Evolutionary conservation across 2,888 invertebrate species (phyloP), one percentile per base, ranked within the genome.

Genomic region (Napeogenes inachia): DNA sequence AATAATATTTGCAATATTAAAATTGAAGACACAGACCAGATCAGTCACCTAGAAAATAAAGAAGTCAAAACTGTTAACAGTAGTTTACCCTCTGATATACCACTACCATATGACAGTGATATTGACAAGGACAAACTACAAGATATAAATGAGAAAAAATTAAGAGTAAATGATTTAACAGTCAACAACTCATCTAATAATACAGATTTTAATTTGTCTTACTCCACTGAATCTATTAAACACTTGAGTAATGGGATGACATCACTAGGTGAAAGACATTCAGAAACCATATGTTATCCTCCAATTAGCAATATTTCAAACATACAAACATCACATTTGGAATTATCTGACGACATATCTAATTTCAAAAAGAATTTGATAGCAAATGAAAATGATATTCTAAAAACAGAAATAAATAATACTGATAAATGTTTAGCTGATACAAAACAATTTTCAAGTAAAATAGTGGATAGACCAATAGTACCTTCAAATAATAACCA

Each of bases 21-120:
- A 10, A 10, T 42, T 12, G 12, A 42, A 42, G 8, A 10, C 5
- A 42, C 12, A 10, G 42, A 42, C 42, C 50, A 50, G 50, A 50
- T 30, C 8, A 50, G 8, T 50, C 50, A 30, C 3, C 21, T 30
- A 50, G 30, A 42, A 42, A 10, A 6, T 42, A 42, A 42, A 42
- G 42, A 42, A 42, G 10, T 42, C 10, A 42, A 42, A 10, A 42
- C 10, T 71, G 73, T 61, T 71, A 73, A 35, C 45, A 30, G 21
- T 38, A 46, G 42, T 32, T n/a, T 50, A 46, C 65, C 63, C 0
- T 60, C 56, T 54, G 60, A 64, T 54, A 58, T 62, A 46, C 60
- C 66, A 54, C 42, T 65, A 21, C 65, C 65, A 45, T 33, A 38
- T 61, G 66, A 64, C 53, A 60, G 61, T 56, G 57, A 61, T 45